Evolutionary conservation across 2,888 invertebrate genomes (phyloP), one percentile per base, ranked within the genome.

Genomic region (Spicauda simplicius): DNA sequence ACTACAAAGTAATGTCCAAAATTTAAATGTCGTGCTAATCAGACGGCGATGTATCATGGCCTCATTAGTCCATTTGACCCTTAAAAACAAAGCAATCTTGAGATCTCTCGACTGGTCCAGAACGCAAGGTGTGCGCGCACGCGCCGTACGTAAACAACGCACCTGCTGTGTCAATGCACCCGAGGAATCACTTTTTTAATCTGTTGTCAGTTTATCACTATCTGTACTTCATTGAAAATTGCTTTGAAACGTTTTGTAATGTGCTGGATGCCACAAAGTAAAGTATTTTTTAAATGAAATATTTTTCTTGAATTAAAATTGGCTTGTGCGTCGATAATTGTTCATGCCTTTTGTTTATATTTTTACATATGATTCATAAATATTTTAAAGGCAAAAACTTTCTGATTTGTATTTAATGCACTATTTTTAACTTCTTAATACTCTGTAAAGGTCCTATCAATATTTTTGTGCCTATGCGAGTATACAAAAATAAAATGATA

Each of bases 151-250:
- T 53, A 58, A 69, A 59, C 64, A 18, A 61, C 65, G 70, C 83
- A 82, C 81, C 81, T 81, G 83, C 84, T 71, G 77, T 74, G 85
- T 85, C 83, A 80, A 79, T 75, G 83, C 73, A 80, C 81, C 33
- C 65, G 58, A 58, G 70, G 76, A 76, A 75, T 75, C 75, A 70
- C 65, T 59, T 65, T 65, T 62, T 65, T 59, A 60, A 59, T 65
- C 65, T 60, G 65, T 59, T 59, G 59, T 37, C 65, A 20, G 41
- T 64, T 64, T 65, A 50, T 60, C 50, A 25, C 20, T 55, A 30
- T 55, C 55, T 50, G 50, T 50, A 50, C 48, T 16, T 52, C 14
- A 45, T 53, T 53, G 16, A 10, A 53, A 25, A 53, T 53, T n/a
- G 53, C 19, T 16, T 20, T 14, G 3, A 5, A 25, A 12, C 8